Evolutionary conservation across 2,113 vertebrate genomes (phyloP), one percentile per base, ranked within the genome.

Genomic region (Tragelaphus strepsiceros): DNA sequence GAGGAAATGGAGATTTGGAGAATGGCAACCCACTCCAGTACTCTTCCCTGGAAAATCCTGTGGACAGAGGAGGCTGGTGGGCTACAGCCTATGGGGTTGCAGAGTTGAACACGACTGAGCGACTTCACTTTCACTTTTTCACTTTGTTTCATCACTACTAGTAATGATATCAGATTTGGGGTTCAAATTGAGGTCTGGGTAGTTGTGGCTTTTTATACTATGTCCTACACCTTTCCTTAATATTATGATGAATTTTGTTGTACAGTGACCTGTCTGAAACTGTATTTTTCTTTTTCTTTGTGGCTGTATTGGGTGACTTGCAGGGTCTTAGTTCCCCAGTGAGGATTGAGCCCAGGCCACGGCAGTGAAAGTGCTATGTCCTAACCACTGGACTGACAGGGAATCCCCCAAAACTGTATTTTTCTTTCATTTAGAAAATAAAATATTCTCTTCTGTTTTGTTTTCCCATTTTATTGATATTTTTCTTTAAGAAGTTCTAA

Each of bases 401-500:
- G 78, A 53, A 81, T 51, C 49, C 46, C 78, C 0, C 1, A 21
- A 81, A 51, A 32, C 28, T 81, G 78, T 32, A 0, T 67, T 54
- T 83, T 74, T 87, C 26, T 90, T 96, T 95, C n/a, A 80, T 95
- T 64, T 81, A 62, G 89, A 90, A 95, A 90, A 84, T 91, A 62
- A 82, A 91, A 64, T 83, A 54, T 54, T 74, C 13, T 91, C 30
- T 91, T 77, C 26, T 90, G 0, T 81, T 81, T 81, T 88, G 39
- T 77, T 88, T 97, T 83, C 39, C 9, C 13, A 71, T 90, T 96
- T 94, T 71, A 39, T 43, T 89, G 22, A 64, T 84, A 30, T 51
- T 96, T 93, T 95, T n/a, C 39, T 96, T 94, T 7, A 94, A 43
- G 67, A 96, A 89, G 13, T 91, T 94, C 19, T 81, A 85, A 94